These are phyloP conservation scores for Pangasianodon gigas DNA, from an alignment of 2,113 vertebrate genomes.

Conservation along the genomic window DNA sequence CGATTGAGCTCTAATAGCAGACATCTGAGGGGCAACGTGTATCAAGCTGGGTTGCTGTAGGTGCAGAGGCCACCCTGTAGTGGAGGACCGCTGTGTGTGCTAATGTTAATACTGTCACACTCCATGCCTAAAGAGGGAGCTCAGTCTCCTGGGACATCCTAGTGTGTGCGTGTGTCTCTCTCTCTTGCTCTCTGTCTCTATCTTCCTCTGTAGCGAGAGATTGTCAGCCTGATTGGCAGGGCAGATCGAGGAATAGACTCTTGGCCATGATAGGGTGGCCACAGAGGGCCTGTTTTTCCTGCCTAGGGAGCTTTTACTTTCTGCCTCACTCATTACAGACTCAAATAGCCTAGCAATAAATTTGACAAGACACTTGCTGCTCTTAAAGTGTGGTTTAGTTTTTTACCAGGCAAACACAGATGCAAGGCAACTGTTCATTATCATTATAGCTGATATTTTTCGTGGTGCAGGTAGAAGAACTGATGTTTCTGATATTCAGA, in stretches of 20 bases:
- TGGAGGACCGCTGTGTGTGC: constrained; percentile 8
- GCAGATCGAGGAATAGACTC: constrained; percentile 4
- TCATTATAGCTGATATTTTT: background rate
- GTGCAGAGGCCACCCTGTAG: constrained; percentile 21
- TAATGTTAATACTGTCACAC: constrained; percentile 26
- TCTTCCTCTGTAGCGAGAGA: constrained; percentile 6
- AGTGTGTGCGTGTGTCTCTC: background rate
- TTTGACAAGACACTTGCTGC: background rate
- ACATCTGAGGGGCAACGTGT: background rate
- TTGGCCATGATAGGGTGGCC: background rate
- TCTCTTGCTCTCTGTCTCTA: background rate
- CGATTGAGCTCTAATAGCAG: background rate
- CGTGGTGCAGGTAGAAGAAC: background rate
- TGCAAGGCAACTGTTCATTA: background rate
- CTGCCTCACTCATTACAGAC: background rate
- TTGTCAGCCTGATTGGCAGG: constrained; percentile 19
- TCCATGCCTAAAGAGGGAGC: constrained; percentile 10
- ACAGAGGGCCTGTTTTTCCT: constrained; percentile 2
- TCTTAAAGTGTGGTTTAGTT: background rate
- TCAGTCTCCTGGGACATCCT: constrained; percentile 16
- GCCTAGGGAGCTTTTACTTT: background rate
- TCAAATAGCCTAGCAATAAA: background rate
- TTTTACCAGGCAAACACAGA: background rate
- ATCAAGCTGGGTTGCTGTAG: constrained; percentile 17
- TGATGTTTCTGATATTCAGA: background rate